phyloP scores from a whole-genome alignment of 2,888 invertebrate species.

The Machimus rusticus region DNA sequence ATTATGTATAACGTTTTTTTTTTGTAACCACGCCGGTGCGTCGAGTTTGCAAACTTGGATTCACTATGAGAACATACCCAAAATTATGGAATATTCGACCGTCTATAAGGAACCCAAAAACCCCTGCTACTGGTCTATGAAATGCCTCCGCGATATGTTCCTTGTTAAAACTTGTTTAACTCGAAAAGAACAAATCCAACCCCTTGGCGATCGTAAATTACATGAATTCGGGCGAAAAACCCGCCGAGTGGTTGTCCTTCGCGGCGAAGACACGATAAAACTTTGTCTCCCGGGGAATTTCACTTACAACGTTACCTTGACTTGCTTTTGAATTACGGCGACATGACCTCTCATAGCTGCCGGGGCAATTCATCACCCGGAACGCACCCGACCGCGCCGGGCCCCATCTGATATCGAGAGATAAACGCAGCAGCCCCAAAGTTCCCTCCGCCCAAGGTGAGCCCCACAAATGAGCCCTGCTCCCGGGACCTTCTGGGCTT shows the following conservation, averaged over 20 bases:
- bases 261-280: neutral
- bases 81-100: neutral
- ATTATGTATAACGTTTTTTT: neutral
- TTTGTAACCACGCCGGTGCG: neutral
- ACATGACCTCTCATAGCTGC: constrained; percentile 1
- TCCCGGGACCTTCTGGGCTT: neutral
- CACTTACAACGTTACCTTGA: neutral
- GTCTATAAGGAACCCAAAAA: neutral
- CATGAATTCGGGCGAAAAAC: neutral
- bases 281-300: neutral
- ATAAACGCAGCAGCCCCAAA: neutral
- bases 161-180: neutral
- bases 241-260: neutral
- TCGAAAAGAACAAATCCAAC: neutral
- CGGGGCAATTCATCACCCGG: constrained; percentile 15
- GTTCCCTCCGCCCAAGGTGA: neutral
- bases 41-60: neutral
- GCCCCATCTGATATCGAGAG: constrained; percentile 10
- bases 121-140: neutral
- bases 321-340: neutral
- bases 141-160: neutral
- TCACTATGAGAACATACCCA: neutral
- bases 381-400: neutral
- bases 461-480: neutral
- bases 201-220: neutral